Evolutionary conservation across 2,113 vertebrate species (phyloP).

Genomic region (Nothocercus julius): DNA sequence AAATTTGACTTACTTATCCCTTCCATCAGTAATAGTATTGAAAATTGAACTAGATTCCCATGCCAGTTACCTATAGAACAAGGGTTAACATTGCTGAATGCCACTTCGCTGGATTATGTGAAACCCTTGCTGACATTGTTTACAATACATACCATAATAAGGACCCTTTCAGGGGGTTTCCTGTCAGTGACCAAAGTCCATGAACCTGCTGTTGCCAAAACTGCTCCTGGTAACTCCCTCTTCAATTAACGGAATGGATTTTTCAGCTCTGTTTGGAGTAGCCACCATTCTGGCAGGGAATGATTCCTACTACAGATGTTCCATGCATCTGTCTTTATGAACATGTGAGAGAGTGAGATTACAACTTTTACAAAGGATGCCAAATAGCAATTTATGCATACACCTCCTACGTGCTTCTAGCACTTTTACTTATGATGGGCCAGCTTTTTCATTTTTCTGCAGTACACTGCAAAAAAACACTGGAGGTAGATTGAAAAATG

Average conservation of each 20-base stretch:
- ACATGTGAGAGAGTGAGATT: conserved; percentile 4
- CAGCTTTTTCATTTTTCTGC: not conserved
- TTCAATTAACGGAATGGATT: not conserved
- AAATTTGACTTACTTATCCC: not conserved
- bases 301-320: conserved; percentile 20
- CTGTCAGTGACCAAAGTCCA: not conserved
- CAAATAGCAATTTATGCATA: conserved; percentile 30
- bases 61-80: not conserved
- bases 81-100: not conserved
- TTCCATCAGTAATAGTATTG: not conserved
- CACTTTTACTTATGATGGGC: not conserved
- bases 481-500: not conserved
- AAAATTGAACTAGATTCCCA: not conserved
- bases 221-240: not conserved
- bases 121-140: not conserved
- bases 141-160: not conserved
- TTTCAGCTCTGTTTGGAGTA: not conserved
- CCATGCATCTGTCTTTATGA: conserved; percentile 27
- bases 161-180: not conserved
- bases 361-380: conserved; percentile 13
- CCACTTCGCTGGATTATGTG: not conserved
- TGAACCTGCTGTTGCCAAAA: not conserved
- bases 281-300: not conserved
- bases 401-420: not conserved
- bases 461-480: not conserved